Percentiles rank a stretch among this genome's conserved stretches.
These are phyloP conservation scores for Actias luna DNA, from an alignment of 2,888 invertebrate genomes.

Conservation along the genomic window DNA sequence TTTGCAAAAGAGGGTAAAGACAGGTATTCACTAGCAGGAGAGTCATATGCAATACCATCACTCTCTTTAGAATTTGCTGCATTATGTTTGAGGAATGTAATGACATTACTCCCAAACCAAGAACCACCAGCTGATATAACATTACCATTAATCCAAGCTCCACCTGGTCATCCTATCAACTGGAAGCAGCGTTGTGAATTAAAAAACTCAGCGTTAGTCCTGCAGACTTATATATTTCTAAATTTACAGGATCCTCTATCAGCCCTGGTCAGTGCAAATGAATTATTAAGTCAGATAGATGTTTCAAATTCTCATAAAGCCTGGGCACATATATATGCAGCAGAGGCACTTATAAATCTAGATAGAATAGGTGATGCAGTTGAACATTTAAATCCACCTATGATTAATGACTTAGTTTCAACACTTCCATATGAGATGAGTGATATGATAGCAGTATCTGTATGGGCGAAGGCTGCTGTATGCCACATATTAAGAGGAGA, in stretches of 20 bases:
- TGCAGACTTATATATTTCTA: slow-evolving; percentile 92
- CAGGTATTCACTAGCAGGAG: slow-evolving; percentile 76
- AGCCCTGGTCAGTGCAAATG: slow-evolving; percentile 89
- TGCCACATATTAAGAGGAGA: slow-evolving; percentile 75
- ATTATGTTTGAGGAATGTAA: slow-evolving; percentile 92
- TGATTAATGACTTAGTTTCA: slow-evolving; percentile 80
- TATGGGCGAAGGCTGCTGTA: slow-evolving; percentile 79
- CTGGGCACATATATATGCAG: slow-evolving; percentile 93
- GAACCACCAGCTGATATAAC: slow-evolving; percentile 63
- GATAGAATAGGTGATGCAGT: slow-evolving; percentile 92
- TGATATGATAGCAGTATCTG: slow-evolving; percentile 74
- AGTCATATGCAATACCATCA: slow-evolving; percentile 92
- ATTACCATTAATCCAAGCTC: slow-evolving; percentile 66
- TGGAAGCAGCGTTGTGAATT: slow-evolving; percentile 83
- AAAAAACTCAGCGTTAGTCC: slow-evolving; percentile 86
- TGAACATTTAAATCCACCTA: slow-evolving; percentile 90
- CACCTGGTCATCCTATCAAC: slow-evolving; percentile 84
- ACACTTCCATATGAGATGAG: slow-evolving; percentile 69
- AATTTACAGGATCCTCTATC: slow-evolving; percentile 92
- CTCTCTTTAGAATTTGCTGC: slow-evolving; percentile 95
- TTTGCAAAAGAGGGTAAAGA: slow-evolving; percentile 66
- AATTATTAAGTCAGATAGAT: slow-evolving; percentile 86
- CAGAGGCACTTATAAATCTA: slow-evolving; percentile 91
- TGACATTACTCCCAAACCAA: slow-evolving; percentile 84
- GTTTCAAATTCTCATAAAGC: slow-evolving; percentile 82